Conservation (phyloP, 2,113 vertebrate genomes). For the Platichthys flesus region DNA sequence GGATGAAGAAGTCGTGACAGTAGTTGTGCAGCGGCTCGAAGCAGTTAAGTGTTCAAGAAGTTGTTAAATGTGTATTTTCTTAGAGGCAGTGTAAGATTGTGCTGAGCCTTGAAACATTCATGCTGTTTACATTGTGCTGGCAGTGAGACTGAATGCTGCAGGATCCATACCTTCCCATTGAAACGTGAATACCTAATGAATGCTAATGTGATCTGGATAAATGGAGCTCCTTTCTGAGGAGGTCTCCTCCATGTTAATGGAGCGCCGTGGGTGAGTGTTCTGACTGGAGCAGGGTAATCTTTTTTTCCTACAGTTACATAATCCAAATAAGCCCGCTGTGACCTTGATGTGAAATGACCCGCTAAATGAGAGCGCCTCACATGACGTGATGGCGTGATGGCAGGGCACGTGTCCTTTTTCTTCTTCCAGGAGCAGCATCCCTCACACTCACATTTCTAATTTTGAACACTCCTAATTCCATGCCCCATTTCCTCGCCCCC, state of each 20-base stretch:
- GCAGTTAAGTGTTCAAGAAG: not conserved
- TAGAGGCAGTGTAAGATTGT: not conserved
- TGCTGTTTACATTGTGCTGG: not conserved
- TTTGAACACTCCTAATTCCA: not conserved
- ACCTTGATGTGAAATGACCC: conserved; percentile 1
- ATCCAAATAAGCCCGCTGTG: not conserved
- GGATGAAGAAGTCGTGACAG: too few species aligned
- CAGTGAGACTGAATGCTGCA: not conserved
- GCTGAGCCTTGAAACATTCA: not conserved
- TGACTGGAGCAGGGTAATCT: not conserved
- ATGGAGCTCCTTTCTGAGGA: conserved; percentile 29
- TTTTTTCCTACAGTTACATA: not conserved
- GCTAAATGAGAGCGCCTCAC: not conserved
- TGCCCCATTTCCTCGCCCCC: not conserved
- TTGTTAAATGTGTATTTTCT: not conserved
- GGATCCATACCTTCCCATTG: not conserved
- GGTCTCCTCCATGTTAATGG: not conserved
- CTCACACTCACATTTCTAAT: not conserved
- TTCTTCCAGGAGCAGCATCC: not conserved
- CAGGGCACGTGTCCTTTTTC: not conserved
- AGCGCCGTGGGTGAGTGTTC: not conserved
- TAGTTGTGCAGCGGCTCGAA: not conserved
- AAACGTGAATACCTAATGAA: conserved; percentile 31
- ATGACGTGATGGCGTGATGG: conserved; percentile 3
- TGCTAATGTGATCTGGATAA: conserved; percentile 35